Percentiles rank a stretch among this genome's conserved stretches.
Conservation (phyloP, 1,140 invertebrate species). For the Antheraea mylitta region DNA sequence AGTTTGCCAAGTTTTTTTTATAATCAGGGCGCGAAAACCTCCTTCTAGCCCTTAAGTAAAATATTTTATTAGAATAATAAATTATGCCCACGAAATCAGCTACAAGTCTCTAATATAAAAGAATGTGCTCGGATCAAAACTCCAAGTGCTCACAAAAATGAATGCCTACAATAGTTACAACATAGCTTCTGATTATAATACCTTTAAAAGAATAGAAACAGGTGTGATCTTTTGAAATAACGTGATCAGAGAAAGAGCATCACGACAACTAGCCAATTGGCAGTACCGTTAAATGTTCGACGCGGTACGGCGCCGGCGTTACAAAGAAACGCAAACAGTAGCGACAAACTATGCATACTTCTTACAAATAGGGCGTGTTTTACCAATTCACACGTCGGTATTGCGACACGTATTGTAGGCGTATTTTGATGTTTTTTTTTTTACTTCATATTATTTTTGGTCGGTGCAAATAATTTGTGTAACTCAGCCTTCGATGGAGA, state of each 20-base stretch:
- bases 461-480: constrained; percentile 15
- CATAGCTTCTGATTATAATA: neutral
- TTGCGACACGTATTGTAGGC: constrained; percentile 14
- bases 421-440: constrained; percentile 14
- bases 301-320: constrained; percentile 16
- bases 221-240: neutral
- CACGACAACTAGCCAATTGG: neutral
- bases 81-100: too few relatives aligned
- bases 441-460: neutral
- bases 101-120: too few relatives aligned
- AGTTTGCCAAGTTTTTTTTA: too few relatives aligned
- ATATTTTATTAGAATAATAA: too few relatives aligned
- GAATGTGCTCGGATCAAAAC: neutral
- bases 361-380: constrained; percentile 23
- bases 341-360: neutral
- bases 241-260: constrained; percentile 12
- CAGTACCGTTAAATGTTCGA: neutral
- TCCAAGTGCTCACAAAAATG: neutral
- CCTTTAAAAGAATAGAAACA: neutral
- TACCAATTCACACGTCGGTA: constrained; percentile 29
- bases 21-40: too few relatives aligned
- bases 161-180: neutral
- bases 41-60: too few relatives aligned
- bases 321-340: constrained; percentile 22
- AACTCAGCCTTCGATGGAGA: neutral